Conservation (phyloP, 2,113 vertebrate genomes). For the Tricholaema leucomelas region DNA sequence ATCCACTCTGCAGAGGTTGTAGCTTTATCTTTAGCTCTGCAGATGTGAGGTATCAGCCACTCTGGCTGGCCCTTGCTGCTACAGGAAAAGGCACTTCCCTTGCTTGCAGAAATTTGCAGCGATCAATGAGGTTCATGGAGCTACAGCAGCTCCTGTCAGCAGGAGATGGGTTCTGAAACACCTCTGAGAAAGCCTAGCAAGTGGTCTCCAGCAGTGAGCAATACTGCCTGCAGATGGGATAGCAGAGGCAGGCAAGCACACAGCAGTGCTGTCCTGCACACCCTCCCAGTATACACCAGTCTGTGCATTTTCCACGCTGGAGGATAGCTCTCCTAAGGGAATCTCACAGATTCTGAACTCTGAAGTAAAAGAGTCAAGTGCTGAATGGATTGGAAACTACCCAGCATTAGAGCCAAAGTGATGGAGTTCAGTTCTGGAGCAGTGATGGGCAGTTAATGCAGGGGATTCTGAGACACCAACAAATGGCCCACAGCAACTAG, state of each 20-base stretch:
- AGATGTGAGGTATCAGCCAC: neutral
- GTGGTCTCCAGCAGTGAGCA: neutral
- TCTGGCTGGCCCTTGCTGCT: neutral
- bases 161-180: neutral
- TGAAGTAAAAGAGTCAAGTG: neutral
- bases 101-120: constrained; percentile 3
- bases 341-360: neutral
- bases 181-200: neutral
- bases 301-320: neutral
- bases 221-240: neutral
- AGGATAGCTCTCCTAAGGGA: neutral
- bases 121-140: neutral
- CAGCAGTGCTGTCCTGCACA: neutral
- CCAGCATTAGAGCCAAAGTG: neutral
- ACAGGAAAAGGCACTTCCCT: neutral
- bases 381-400: neutral
- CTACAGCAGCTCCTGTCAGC: neutral
- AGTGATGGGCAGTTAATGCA: rapidly evolving
- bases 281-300: neutral
- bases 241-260: neutral
- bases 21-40: neutral
- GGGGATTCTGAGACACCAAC: neutral
- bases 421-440: neutral
- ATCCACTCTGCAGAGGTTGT: neutral
- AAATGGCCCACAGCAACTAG: neutral